Evolutionary conservation across 1,140 invertebrate species (phyloP).

Genomic region (Apis florea): DNA sequence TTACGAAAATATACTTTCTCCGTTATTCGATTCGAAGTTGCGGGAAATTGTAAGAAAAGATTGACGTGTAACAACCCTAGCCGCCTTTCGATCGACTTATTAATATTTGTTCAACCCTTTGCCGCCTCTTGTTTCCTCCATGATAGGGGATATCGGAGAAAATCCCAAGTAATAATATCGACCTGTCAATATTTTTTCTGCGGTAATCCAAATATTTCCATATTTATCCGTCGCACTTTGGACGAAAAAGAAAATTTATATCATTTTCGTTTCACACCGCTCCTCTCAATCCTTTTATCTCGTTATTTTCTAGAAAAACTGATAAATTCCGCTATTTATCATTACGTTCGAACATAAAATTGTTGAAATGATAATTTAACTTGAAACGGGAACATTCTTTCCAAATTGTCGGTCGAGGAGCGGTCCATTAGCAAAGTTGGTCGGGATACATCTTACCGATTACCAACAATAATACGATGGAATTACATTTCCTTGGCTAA

Average conservation of each 20-base stretch:
- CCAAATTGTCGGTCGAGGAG: not conserved
- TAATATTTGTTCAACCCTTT: constrained; percentile 53
- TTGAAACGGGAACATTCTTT: not conserved
- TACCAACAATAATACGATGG: constrained; percentile 61
- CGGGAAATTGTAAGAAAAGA: not conserved
- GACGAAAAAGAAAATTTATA: not conserved
- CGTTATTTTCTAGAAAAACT: no score
- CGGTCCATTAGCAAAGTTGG: not conserved
- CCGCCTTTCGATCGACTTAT: constrained; percentile 6
- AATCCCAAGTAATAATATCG: constrained; percentile 1
- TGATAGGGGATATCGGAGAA: not conserved
- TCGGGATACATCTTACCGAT: constrained; percentile 41
- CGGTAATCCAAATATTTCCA: not conserved
- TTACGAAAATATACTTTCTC: not conserved
- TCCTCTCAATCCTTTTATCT: no score
- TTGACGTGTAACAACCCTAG: not conserved
- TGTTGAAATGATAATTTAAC: no score
- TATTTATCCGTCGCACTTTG: no score
- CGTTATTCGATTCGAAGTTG: not conserved
- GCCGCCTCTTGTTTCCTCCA: not conserved
- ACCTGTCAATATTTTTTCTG: not conserved
- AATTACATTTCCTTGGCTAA: constrained; percentile 60
- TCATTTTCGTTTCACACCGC: no score
- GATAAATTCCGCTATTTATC: no score
- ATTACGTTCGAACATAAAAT: no score